A percentile compares a stretch with the other conserved stretches of the same genome.
phyloP scores from a whole-genome alignment of 30 jellyfish, hydroid and myxozoan species.

The Hydractinia symbiolongicarpus region DNA sequence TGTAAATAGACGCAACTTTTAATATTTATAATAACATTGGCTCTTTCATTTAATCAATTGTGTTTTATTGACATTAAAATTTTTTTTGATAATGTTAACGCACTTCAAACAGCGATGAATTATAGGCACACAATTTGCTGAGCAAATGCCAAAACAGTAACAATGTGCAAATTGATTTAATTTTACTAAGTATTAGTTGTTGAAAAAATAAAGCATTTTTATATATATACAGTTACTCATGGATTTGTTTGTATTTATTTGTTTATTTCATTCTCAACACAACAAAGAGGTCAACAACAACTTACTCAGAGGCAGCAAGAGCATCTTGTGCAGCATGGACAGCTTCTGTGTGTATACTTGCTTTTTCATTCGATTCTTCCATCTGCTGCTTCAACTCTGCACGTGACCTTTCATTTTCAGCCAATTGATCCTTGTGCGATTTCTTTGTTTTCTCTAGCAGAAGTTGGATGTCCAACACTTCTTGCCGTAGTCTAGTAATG shows the following conservation, averaged over 20 bases:
- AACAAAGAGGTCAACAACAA: not conserved
- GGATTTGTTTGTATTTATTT: too few species aligned
- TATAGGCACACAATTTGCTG: too few species aligned
- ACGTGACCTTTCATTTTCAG: not conserved
- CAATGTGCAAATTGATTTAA: too few species aligned
- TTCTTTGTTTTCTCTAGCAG: conserved; percentile 12
- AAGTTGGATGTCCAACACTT: conserved; percentile 10
- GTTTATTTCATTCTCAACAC: not conserved
- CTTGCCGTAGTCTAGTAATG: conserved; percentile 17
- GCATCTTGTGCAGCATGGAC: not conserved
- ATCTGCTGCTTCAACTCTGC: not conserved
- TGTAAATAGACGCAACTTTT: too few species aligned
- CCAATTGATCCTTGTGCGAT: conserved; percentile 15
- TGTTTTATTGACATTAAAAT: not conserved
- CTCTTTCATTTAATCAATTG: not conserved
- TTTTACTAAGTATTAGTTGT: too few species aligned
- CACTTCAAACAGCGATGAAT: not conserved
- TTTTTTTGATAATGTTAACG: too few species aligned
- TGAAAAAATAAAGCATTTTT: too few species aligned
- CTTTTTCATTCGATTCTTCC: not conserved
- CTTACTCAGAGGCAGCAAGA: not conserved
- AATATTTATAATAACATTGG: too few species aligned
- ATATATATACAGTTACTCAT: too few species aligned
- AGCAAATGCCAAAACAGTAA: too few species aligned
- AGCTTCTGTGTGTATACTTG: not conserved